Conservation (phyloP, 2,888 invertebrate genomes). For the Euzophera pinguis region DNA sequence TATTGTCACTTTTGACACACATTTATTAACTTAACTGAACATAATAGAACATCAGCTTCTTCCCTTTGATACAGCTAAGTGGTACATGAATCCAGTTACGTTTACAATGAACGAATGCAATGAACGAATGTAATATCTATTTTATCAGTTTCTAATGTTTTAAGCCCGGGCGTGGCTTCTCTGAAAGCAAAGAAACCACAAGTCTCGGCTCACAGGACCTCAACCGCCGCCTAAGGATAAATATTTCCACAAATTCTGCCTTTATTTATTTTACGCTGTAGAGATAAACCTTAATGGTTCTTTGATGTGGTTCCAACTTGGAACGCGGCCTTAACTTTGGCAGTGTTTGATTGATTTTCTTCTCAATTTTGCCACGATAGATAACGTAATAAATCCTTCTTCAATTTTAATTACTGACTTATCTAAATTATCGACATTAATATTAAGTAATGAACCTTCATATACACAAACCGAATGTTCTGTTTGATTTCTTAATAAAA, state of each 20-base stretch:
- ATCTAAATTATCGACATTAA: constrained; percentile 16
- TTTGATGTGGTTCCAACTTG: constrained; percentile 70
- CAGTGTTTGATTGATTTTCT: constrained; percentile 70
- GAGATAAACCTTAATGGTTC: constrained; percentile 73
- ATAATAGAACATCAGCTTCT: too few relatives aligned
- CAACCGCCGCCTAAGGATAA: constrained; percentile 59
- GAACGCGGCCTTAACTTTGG: constrained; percentile 62
- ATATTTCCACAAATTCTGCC: constrained; percentile 71
- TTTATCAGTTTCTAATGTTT: constrained; percentile 57
- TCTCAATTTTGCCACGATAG: constrained; percentile 42
- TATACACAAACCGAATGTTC: neutral
- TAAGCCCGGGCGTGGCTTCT: constrained; percentile 59
- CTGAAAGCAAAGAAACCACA: constrained; percentile 69
- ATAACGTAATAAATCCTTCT: constrained; percentile 40
- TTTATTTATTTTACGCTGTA: constrained; percentile 74
- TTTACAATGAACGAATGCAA: neutral
- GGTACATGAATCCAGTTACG: too few relatives aligned
- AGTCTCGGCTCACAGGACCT: constrained; percentile 48
- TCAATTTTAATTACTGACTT: constrained; percentile 38
- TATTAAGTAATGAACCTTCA: neutral
- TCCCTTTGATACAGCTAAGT: too few relatives aligned
- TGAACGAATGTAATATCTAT: constrained; percentile 21
- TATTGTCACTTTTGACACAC: too few relatives aligned
- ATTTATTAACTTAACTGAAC: too few relatives aligned
- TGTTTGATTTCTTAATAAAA: neutral